Evolutionary conservation across 2,113 vertebrate species (phyloP), one percentile per base, ranked within the genome.

Genomic region (Megalops atlanticus): DNA sequence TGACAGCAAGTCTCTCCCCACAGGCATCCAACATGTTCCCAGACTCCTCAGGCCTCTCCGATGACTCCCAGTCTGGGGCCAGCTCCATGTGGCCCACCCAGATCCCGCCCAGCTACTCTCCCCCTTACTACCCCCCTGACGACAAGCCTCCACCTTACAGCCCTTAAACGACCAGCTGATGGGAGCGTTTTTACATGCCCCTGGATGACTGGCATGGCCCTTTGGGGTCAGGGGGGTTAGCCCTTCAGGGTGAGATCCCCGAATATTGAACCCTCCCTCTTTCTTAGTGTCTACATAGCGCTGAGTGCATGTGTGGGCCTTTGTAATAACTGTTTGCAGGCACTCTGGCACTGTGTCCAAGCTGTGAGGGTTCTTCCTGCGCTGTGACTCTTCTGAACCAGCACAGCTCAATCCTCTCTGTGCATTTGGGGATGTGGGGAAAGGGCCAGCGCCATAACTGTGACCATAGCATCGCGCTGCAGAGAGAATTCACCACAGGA

Each of bases 71-170:
- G 74, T 98, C 97, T 27, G 96, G 96, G 85, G 91, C 93, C 72
- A 99, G 97, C 87, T 97, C 96, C 78, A 94, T 97, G 91, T 99
- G 98, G 98, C 96, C 98, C 81, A 96, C 95, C 0, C 94, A 95
- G 27, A 91, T 96, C 0, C 97, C 97, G 0, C 97, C 98, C 71
- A 95, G 95, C 74, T 99, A 99, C 86, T 98, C 97, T 0, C 97
- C 98, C 4, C 96, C 98, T 0, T 96, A 98, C 86, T 96, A 96
- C 79, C 97, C 96, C 5, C 97, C 97, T 7, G 97, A 98, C 54
- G 98, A 99, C 89, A 99, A 99, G 89, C 98, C 98, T 21, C 98
- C 98, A 14, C 98, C 98, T 41, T 99, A 99, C 86, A 98, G 96
- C 83, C 97, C 97, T 0, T 99, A 92, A 90, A 12, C 16, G 0